Evolutionary conservation across 2,888 invertebrate species (phyloP).

Genomic region (Drosophila atripex): DNA sequence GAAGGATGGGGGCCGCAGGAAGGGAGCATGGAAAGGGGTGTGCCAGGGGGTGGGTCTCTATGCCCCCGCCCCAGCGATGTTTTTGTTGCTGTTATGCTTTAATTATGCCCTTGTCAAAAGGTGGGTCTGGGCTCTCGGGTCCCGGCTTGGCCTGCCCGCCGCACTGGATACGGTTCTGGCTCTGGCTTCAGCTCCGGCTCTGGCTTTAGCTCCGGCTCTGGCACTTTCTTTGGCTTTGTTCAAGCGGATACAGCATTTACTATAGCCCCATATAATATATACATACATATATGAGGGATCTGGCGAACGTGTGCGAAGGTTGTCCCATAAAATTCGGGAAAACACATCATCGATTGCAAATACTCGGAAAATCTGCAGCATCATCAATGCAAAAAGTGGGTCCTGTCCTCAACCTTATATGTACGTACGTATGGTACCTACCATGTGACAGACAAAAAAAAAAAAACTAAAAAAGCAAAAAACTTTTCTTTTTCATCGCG

Average conservation of each 20-base stretch:
- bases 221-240: slow-evolving; percentile 30
- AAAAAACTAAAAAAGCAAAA: neutral
- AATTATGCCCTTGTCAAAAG: slow-evolving; percentile 79
- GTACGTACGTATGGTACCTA: neutral
- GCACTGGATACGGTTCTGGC: slow-evolving; percentile 14
- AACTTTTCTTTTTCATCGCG: slow-evolving; percentile 13
- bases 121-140: slow-evolving; percentile 51
- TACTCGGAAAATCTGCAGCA: slow-evolving; percentile 39
- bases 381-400: slow-evolving; percentile 38
- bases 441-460: neutral
- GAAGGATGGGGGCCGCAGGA: neutral
- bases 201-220: slow-evolving; percentile 48
- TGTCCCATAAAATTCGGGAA: slow-evolving; percentile 47
- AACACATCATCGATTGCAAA: slow-evolving; percentile 46
- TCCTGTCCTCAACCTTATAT: neutral
- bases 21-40: slow-evolving; percentile 2
- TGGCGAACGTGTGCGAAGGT: slow-evolving; percentile 20
- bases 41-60: neutral
- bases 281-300: neutral
- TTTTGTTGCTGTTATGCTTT: slow-evolving; percentile 73
- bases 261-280: slow-evolving; percentile 8
- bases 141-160: slow-evolving; percentile 25
- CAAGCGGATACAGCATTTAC: slow-evolving; percentile 37
- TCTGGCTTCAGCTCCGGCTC: slow-evolving; percentile 21
- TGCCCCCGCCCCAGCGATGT: slow-evolving; percentile 35